Percentiles rank a stretch among this genome's conserved stretches.
Evolutionary conservation across 1,140 invertebrate genomes (phyloP).

Genomic region (Rhyacophila brunnea): DNA sequence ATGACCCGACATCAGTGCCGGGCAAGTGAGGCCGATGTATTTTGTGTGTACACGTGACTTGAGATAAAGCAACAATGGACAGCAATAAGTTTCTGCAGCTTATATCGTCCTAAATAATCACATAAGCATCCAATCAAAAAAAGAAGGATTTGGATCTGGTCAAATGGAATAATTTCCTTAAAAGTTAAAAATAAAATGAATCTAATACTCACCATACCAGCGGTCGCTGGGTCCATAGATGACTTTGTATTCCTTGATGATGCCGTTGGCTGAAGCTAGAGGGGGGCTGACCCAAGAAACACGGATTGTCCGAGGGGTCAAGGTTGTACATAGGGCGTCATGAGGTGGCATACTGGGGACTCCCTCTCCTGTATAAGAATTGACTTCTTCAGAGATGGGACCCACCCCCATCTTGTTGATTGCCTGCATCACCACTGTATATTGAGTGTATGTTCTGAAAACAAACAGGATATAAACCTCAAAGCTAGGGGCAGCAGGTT

Average conservation of each 20-base stretch:
- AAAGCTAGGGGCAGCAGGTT: too few relatives aligned
- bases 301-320: slow-evolving; percentile 90
- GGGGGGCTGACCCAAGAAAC: slow-evolving; percentile 92
- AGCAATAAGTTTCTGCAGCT: too few relatives aligned
- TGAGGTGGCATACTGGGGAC: slow-evolving; percentile 91
- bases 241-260: slow-evolving; percentile 95
- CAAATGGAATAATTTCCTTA: too few relatives aligned
- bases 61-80: too few relatives aligned
- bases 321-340: slow-evolving; percentile 84
- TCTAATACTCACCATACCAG: slow-evolving; percentile 77
- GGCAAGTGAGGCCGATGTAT: too few relatives aligned
- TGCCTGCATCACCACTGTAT: slow-evolving; percentile 90
- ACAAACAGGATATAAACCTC: too few relatives aligned
- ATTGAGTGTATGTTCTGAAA: slow-evolving; percentile 86
- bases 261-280: slow-evolving; percentile 84
- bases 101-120: too few relatives aligned
- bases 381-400: slow-evolving; percentile 84
- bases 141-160: too few relatives aligned
- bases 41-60: too few relatives aligned
- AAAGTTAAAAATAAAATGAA: neutral
- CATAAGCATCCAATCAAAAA: too few relatives aligned
- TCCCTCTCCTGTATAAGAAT: slow-evolving; percentile 88
- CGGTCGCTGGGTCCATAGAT: slow-evolving; percentile 89
- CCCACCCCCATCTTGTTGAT: slow-evolving; percentile 94
- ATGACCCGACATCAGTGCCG: too few relatives aligned